phyloP scores from a whole-genome alignment of 2,888 invertebrate genomes.

The Agrotis exclamationis region DNA sequence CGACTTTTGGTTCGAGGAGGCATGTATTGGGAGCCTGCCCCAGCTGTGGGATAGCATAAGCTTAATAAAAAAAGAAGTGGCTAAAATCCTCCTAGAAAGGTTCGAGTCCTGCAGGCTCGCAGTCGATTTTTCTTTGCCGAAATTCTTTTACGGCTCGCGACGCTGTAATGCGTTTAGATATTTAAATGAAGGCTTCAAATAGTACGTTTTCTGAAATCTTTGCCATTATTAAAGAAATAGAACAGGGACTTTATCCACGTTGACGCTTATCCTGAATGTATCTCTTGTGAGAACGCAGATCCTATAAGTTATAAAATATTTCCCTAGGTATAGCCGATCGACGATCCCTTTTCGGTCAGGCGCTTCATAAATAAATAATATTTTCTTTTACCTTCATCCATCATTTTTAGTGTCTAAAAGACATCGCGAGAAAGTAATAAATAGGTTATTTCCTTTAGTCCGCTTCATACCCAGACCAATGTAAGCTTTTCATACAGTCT shows the following conservation, averaged over 20 bases:
- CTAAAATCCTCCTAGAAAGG: too few relatives aligned
- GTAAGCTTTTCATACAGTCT: not conserved
- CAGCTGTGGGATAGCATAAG: too few relatives aligned
- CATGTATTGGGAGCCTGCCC: too few relatives aligned
- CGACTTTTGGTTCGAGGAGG: too few relatives aligned
- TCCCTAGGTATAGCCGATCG: not conserved
- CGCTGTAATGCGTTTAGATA: too few relatives aligned
- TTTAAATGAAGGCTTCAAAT: not conserved
- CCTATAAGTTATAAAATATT: constrained; percentile 42
- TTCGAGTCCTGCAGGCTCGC: too few relatives aligned
- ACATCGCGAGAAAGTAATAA: too few relatives aligned
- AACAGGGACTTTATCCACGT: constrained; percentile 4
- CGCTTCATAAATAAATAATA: constrained; percentile 14
- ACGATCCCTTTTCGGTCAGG: constrained; percentile 10
- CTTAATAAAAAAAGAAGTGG: too few relatives aligned
- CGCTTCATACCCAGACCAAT: not conserved
- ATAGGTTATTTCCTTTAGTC: not conserved
- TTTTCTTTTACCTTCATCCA: constrained; percentile 8
- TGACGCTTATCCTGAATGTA: constrained; percentile 23
- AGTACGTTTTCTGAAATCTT: not conserved
- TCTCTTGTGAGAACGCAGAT: constrained; percentile 20
- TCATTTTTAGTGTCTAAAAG: not conserved
- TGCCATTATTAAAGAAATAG: not conserved
- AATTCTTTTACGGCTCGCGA: too few relatives aligned
- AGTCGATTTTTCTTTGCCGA: too few relatives aligned